Conservation (phyloP, 2,888 invertebrate species). For the Drosophila dives region DNA sequence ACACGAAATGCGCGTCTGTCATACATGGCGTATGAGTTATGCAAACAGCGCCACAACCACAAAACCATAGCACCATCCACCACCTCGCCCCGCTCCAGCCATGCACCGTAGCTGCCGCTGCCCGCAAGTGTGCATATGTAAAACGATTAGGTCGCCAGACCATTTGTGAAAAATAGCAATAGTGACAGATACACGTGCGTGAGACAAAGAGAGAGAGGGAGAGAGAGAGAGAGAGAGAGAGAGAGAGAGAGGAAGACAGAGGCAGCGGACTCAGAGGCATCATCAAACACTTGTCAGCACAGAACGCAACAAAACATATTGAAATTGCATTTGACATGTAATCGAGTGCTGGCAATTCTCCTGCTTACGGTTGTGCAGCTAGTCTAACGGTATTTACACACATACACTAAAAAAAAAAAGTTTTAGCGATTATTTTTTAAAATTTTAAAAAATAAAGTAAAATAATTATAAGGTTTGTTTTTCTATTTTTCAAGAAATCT, state of each 20-base stretch:
- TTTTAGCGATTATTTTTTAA: no score
- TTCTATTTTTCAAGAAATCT: neutral
- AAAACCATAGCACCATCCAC: constrained; percentile 22
- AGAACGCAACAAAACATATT: constrained; percentile 47
- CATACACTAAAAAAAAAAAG: neutral
- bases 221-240: neutral
- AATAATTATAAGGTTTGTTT: neutral
- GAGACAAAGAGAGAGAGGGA: no score
- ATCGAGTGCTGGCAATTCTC: constrained; percentile 39
- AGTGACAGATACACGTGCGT: neutral
- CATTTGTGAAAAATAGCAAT: neutral
- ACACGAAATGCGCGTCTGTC: constrained; percentile 45
- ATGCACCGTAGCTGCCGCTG: neutral
- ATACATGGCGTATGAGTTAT: constrained; percentile 62
- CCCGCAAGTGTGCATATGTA: constrained; percentile 26
- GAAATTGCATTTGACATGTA: constrained; percentile 57
- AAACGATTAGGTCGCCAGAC: constrained; percentile 30
- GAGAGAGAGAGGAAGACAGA: neutral
- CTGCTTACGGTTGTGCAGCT: constrained; percentile 19
- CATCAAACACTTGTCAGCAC: constrained; percentile 34
- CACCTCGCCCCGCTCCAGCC: neutral
- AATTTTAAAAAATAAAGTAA: neutral
- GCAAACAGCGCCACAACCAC: constrained; percentile 38
- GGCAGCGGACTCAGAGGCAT: constrained; percentile 3
- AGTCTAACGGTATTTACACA: neutral